These are phyloP conservation scores for Vulpes vulpes DNA, from an alignment of 2,113 vertebrate genomes.

Conservation along the genomic window DNA sequence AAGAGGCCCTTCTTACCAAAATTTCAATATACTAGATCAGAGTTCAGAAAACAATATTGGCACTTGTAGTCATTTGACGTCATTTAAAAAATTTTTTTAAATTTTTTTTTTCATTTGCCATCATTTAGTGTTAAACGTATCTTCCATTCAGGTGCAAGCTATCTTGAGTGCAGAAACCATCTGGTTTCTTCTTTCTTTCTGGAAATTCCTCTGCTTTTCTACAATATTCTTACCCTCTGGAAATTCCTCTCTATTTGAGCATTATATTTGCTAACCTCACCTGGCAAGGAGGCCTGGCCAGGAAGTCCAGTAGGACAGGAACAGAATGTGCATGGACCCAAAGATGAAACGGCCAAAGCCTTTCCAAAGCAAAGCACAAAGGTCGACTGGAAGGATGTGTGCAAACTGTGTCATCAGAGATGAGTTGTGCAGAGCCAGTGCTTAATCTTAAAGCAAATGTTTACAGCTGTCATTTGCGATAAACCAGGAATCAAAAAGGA, in stretches of 20 bases:
- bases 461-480: neutral
- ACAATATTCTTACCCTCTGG: neutral
- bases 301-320: neutral
- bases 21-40: neutral
- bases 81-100: too few relatives aligned
- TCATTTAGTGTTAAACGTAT: neutral
- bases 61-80: neutral
- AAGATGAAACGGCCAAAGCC: neutral
- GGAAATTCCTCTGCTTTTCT: neutral
- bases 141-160: neutral
- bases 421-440: neutral
- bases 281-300: neutral
- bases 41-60: neutral
- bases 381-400: neutral
- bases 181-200: neutral
- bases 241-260: neutral
- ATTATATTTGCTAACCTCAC: neutral
- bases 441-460: neutral
- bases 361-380: neutral
- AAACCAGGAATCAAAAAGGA: neutral
- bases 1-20: neutral
- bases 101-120: too few relatives aligned
- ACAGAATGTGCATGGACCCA: neutral
- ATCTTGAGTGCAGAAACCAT: neutral
- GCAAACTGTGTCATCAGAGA: neutral